Evolutionary conservation across 2,113 vertebrate genomes (phyloP), one percentile per base, ranked within the genome.

Genomic region (Circaetus gallicus): DNA sequence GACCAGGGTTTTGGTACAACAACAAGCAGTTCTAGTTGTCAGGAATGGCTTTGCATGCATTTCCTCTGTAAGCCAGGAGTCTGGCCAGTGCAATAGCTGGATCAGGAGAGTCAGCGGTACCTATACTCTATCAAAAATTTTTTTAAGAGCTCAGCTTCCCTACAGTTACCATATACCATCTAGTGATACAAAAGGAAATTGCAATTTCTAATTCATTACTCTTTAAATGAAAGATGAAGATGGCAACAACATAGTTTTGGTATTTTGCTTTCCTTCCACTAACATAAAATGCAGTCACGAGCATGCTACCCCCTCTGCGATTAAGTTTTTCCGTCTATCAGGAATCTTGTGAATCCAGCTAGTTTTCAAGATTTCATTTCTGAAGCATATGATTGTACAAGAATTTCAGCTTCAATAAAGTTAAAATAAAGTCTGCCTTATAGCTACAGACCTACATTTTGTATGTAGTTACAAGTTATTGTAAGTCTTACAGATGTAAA

Each of bases 131-230:
- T 13, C 13, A 52, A 43, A 24, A 8, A 1, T 4, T 20, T 36
- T 58, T 49, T 49, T 2, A 67, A 61, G 69, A 50, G 6, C 13
- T 72, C 34, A 82, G 62, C 45, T 82, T 91, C 91, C 58, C n/a
- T 42, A 61, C 77, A 95, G 95, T 84, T 91, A 79, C 73, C 81
- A 82, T 42, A 92, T 87, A 95, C 95, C 96, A 97, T 70, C 91
- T 96, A 96, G 95, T 87, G 95, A 95, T 82, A 76, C 40, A 82
- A 92, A 78, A 76, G 49, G 86, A 95, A 94, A 97, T 36, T 97
- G 93, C 96, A 97, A n/a, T 82, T 79, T 36, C 52, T 65, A 53
- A 29, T 42, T 89, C 45, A n/a, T 47, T 63, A 25, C 25, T 76
- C 52, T 72, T 84, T 45, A 36, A 63, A 74, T 36, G 45, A 69